Percentiles rank a stretch among this genome's conserved stretches.
Conservation (phyloP, 2,888 invertebrate genomes). For the Epinotia brunnichana region DNA sequence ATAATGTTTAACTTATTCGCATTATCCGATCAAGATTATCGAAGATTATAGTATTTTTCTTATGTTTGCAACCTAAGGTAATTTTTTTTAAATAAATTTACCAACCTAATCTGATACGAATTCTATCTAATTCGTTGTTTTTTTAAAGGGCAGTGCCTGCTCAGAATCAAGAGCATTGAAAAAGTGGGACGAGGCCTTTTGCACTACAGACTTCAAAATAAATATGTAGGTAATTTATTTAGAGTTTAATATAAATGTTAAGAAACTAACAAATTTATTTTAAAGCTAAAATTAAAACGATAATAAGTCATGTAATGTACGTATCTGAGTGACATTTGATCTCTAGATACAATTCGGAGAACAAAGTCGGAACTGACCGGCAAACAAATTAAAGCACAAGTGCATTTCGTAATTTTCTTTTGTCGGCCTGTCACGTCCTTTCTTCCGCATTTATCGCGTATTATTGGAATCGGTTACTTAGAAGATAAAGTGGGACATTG, state of each 20-base stretch:
- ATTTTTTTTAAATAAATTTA: not conserved
- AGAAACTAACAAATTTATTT: not conserved
- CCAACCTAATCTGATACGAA: not conserved
- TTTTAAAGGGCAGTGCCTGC: no score
- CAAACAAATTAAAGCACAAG: conserved; percentile 12
- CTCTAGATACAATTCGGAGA: not conserved
- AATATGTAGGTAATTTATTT: not conserved
- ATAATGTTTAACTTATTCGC: conserved; percentile 11
- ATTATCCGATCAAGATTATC: conserved; percentile 21
- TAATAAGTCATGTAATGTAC: not conserved
- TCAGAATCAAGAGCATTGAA: no score
- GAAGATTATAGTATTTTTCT: not conserved
- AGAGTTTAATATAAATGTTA: not conserved
- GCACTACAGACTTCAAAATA: no score
- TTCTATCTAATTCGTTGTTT: not conserved
- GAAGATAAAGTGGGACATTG: conserved; percentile 9
- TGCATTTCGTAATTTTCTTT: conserved; percentile 22
- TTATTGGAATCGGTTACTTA: conserved; percentile 29
- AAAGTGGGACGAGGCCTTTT: no score
- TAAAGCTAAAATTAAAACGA: not conserved
- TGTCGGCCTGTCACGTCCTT: conserved; percentile 27
- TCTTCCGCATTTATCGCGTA: conserved; percentile 13
- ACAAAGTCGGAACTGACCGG: not conserved
- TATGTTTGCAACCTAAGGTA: not conserved
- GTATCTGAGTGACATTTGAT: conserved; percentile 7